phyloP scores from a whole-genome alignment of 1,140 invertebrate genomes.

The Anastatus disparis region DNA sequence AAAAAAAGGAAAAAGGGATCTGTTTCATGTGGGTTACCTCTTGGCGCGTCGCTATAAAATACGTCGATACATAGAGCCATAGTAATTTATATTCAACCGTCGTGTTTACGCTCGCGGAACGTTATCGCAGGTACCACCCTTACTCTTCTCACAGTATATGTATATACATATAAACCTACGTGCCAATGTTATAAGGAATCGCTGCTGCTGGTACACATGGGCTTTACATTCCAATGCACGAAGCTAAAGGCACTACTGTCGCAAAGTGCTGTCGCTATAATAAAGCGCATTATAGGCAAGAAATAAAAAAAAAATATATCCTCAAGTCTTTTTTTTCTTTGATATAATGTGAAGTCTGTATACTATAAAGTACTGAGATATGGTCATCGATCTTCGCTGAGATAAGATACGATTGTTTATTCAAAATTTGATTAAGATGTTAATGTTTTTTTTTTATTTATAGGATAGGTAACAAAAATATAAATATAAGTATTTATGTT shows the following conservation, averaged over 20 bases:
- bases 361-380: too few relatives aligned
- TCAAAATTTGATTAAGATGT: too few relatives aligned
- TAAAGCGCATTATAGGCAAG: not conserved
- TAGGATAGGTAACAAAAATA: too few relatives aligned
- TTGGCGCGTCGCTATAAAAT: not conserved
- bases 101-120: constrained; percentile 19
- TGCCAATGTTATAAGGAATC: not conserved
- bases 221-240: constrained; percentile 14
- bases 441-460: too few relatives aligned
- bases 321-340: too few relatives aligned
- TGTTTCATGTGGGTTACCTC: too few relatives aligned
- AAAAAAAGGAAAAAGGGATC: too few relatives aligned
- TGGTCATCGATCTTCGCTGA: too few relatives aligned
- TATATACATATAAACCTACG: not conserved
- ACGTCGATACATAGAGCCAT: constrained; percentile 7
- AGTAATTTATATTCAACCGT: constrained; percentile 18
- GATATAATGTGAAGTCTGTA: not conserved
- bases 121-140: not conserved
- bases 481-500: too few relatives aligned
- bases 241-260: too few relatives aligned
- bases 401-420: too few relatives aligned
- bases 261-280: not conserved
- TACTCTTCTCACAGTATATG: not conserved
- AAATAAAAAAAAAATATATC: too few relatives aligned
- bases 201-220: not conserved